Evolutionary conservation across 2,113 vertebrate species (phyloP), one percentile per base, ranked within the genome.

Genomic region (Channa argus): DNA sequence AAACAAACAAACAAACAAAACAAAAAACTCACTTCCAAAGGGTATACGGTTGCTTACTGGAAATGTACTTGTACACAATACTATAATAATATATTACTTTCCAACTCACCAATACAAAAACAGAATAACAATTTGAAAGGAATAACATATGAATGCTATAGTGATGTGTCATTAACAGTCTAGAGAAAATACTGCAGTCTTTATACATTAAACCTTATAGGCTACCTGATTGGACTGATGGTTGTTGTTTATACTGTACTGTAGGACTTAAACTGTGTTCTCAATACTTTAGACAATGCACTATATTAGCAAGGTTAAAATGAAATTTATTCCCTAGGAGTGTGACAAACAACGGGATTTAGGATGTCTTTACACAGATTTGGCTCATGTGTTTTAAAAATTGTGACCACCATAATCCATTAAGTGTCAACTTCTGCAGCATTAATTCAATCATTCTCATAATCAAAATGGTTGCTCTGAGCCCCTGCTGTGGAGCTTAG

Each of bases 381-480:
- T 71, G 79, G 59, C 67, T 84, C 70, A 49, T 89, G 74, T 83
- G 73, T 78, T 82, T 80, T 71, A 77, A 83, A 71, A 74, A 82
- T 83, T 81, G 49, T 52, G 65, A 74, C 80, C 65, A 85, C 74
- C 62, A 56, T 88, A 86, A 89, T 90, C 82, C 85, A 89, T 85
- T 84, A 89, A 83, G 81, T 88, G 79, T 91, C 85, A 89, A 84
- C 85, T 90, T 89, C 71, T 67, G 64, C 61, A 59, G 68, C 83
- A 80, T 87, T 87, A 85, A 90, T 89, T 91, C 84, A 88, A 89
- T 91, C 89, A 87, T 72, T 81, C 77, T 88, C 73, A 84, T 88
- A 80, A 92, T 88, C 88, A 90, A 91, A 92, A 90, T 90, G 83
- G 87, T 86, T 73, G 78, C 82, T 79, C 75, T 34, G 74, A 86